These are phyloP conservation scores for Amblyopsis rosae DNA, from an alignment of 2,113 vertebrate species.

Conservation along the genomic window DNA sequence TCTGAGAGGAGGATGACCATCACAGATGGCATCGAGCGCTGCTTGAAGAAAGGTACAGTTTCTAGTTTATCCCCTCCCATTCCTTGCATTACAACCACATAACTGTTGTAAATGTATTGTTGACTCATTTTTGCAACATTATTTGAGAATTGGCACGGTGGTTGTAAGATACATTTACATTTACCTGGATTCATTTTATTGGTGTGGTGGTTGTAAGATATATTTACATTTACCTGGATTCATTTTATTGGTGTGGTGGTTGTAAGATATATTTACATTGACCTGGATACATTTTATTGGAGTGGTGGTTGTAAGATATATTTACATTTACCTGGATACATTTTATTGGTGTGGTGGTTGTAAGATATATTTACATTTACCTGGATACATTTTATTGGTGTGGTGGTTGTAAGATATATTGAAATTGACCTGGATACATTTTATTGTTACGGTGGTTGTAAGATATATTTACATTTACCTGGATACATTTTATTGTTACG, in stretches of 20 bases:
- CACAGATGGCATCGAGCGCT: constrained; percentile 95
- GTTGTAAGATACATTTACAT: not conserved
- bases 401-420: not conserved
- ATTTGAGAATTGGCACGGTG: not conserved
- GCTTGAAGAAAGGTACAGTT: constrained; percentile 92
- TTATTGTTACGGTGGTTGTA: not conserved
- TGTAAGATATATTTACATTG: not conserved
- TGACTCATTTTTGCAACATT: not conserved
- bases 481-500: not conserved
- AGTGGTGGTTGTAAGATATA: not conserved
- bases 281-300: too few species aligned
- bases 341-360: not conserved
- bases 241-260: not conserved
- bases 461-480: not conserved
- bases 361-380: not conserved
- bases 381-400: too few species aligned
- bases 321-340: not conserved
- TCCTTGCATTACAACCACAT: not conserved
- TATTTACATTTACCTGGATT: not conserved
- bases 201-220: not conserved
- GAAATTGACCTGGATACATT: too few species aligned
- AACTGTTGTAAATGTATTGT: not conserved
- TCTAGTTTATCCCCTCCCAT: not conserved
- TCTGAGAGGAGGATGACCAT: constrained; percentile 94
- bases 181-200: too few species aligned